Evolutionary conservation across 37 sponge, comb jelly and placozoan species (phyloP), one percentile per base, ranked within the genome.

Genomic region (Halichondria panicea): DNA sequence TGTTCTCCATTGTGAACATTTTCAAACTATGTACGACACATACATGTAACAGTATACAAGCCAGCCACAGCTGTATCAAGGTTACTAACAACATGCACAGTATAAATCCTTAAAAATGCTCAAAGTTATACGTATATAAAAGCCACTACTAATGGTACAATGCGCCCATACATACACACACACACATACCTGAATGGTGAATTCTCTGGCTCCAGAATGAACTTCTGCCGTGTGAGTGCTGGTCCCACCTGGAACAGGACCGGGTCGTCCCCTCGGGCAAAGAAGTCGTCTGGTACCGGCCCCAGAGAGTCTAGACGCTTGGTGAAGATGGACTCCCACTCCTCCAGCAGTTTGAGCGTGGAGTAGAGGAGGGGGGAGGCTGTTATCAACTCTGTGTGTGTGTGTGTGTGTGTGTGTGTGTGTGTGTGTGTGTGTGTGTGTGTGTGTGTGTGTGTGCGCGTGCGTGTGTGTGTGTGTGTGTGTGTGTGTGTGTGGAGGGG

Each of bases 201-300:
- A 55, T 84, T 73, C 24, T 81, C 71, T 0, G 93, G 85, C 55
- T 90, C 95, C 42, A 94, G 75, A 24, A 94, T 80, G 36, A 79
- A 74, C 59, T 94, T 94, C 58, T 94, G 93, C 45, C 74, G 68
- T 68, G 83, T 70, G 38, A 94, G 38, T 4, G 89, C 80, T 15
- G 88, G 84, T 22, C 88, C 83, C 36, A 52, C 46, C 25, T 55
- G 28, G 33, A 79, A 79, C 33, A 53, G 35, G 32, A 21, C 43
- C 15, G 72, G 61, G 64, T 71, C 75, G 19, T 52, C 37, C 4
- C 76, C 63, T n/a, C n/a, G n/a, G n/a, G n/a, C n/a, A 35, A 87
- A 71, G 7, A 89, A 36, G 15, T 80, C 62, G 25, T 76, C 63
- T 8, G 93, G 78, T 6, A 82, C 33, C 3, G 34, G 72, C 28